Evolutionary conservation across 2,797 vertebrate genomes (phyloP), one percentile per base, ranked within the genome.

Genomic region (Coluber constrictor): DNA sequence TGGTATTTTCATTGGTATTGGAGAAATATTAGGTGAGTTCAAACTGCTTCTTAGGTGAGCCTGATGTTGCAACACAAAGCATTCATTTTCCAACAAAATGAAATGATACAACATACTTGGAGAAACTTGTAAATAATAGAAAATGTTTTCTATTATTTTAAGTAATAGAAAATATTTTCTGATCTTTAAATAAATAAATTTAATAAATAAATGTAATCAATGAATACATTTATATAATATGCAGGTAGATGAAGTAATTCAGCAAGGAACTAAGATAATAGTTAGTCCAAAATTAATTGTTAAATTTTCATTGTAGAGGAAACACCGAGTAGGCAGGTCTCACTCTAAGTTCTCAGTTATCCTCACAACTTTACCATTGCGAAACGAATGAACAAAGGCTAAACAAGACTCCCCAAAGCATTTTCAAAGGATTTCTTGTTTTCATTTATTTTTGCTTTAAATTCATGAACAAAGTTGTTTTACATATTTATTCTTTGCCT

Each of bases 1-100:
- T 51, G 99, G 99, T n/a, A 99, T 99, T 93, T 99, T 98, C 96
- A 98, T 99, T 25, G 99, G 99, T 56, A 92, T 99, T 51, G 99
- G 99, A 57, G 99, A 99, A 97, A 99, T 99, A 96, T 93, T 99
- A 92, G 99, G 99, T 99, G 95, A 92, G 97, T 97, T 63, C 60
- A 4, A 93, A 88, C 13, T 92, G 57, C 16, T 74, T 16, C 66
- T 70, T 70, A 16, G 6, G 15, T 70, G n/a, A 32, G 66, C 66
- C 66, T 70, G 15, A 70, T 70, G n/a, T 70, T 70, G 66, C 66
- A 70, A 32, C n/a, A 32, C n/a, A 70, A 70, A 29, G 29, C 66
- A 70, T 70, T 32, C 66, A 32, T 32, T 70, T 70, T 18, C 15
- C 70, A 74, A 20, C 32, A 9, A 74, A 74, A 74, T 7, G 0